Evolutionary conservation across 2,113 vertebrate genomes (phyloP), one percentile per base, ranked within the genome.

Genomic region (Pteronura brasiliensis): DNA sequence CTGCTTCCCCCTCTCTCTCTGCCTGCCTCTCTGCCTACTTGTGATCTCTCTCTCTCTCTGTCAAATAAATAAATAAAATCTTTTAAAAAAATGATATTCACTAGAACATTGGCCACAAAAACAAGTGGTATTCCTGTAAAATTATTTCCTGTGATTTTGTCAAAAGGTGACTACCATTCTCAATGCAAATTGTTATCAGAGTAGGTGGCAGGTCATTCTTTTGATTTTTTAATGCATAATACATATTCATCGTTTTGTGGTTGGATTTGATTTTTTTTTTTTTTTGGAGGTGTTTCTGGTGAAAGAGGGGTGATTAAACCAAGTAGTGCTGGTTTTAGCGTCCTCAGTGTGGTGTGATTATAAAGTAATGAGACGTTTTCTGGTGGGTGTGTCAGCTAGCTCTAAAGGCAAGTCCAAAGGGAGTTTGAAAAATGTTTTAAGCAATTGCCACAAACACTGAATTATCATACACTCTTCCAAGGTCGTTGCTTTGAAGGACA

Each of bases 81-180:
- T 49, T 49, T 49, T 13, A 0, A 13, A 65, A 81, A 92, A 57
- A 42, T 34, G 81, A 71, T 18, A 15, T 23, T 72, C 7, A 59
- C 79, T 47, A 67, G 18, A 36, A 90, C 36, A 14, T 85, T 25
- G 69, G 23, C 63, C 27, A 49, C 34, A 52, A 59, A 57, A 27
- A 61, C 49, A 4, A 69, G 67, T 69, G 34, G 18, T 69, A 69
- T 69, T 20, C 42, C 31, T 93, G 7, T 61, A 82, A 89, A 86
- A 87, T 90, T 42, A 92, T 82, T 90, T 86, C 44, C 82, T 87
- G 47, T 89, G 39, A 69, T 39, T 90, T 90, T 80, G 89, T 72
- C 15, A 55, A 77, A 79, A 77, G 34, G 21, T 77, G 69, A 72
- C 84, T 44, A 13, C 27, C 14, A 49, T 42, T 74, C 1, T 44